Conservation (phyloP, 1,140 invertebrate species). For the Drosophila sulfurigaster region DNA sequence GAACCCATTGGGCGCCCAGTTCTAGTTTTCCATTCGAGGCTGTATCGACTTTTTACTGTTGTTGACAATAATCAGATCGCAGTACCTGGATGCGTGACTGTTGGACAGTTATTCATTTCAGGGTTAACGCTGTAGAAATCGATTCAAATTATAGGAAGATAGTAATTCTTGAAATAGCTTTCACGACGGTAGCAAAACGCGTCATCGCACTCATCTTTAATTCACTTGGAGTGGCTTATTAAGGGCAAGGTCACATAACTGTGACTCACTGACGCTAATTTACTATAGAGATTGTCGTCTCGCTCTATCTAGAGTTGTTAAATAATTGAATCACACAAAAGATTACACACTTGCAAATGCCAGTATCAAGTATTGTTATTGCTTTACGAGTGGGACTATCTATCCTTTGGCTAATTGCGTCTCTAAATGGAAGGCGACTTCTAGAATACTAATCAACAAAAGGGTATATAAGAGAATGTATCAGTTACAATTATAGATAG, state of each 20-base stretch:
- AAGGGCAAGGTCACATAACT: constrained; percentile 19
- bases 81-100: constrained; percentile 24
- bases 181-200: not conserved
- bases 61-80: constrained; percentile 26
- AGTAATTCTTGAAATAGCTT: not conserved
- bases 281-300: constrained; percentile 1
- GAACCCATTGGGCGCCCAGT: constrained; percentile 19
- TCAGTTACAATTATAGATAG: too few relatives aligned
- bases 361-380: not conserved
- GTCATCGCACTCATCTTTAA: constrained; percentile 15
- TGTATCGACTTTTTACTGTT: not conserved
- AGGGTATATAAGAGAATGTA: not conserved
- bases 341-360: constrained; percentile 18
- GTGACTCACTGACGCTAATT: constrained; percentile 30
- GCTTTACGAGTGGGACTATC: not conserved
- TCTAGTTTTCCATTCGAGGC: constrained; percentile 21
- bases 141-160: not conserved
- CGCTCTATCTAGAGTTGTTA: constrained; percentile 22
- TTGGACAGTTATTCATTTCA: constrained; percentile 22
- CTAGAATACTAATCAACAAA: constrained; percentile 2
- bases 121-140: not conserved
- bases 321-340: constrained; percentile 20
- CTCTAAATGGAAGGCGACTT: not conserved
- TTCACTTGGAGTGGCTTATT: constrained; percentile 23
- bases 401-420: constrained; percentile 8